Base-by-base conservation (phyloP, 2,888 invertebrate genomes). In the Halictus quadricinctus region DNA sequence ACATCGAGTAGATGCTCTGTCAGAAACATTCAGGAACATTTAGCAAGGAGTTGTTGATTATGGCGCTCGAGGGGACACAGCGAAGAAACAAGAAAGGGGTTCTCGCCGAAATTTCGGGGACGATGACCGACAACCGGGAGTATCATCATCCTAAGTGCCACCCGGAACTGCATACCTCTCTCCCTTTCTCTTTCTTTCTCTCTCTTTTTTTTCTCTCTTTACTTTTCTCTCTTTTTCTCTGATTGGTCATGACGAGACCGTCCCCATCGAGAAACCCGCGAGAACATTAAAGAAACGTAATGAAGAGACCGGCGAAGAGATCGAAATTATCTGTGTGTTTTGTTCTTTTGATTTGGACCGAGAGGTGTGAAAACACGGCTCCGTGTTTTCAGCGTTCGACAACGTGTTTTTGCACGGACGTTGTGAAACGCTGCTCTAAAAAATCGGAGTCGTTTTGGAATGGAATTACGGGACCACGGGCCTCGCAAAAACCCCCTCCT, bases 101-200 rank as follows among this genome's bases (percentile, higher is more conserved):
- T n/a, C 60, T 7, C 41, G 85, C 81, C 88, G 89, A 89, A 91
- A 88, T 81, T 91, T 87, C 91, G 91, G 85, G 87, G 79, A 64
- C 15, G 41, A 48, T 80, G n/a, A 73, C 72, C 81, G 89, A 88
- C 87, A 93, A 93, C 92, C 92, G 92, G 90, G 89, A 90, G 90
- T 91, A 90, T 93, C 93, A 90, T 91, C 93, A 93, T 94, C 93
- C 94, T 93, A 94, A 94, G 94, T 94, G 94, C 93, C 93, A 94
- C 93, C 92, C 93, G 91, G 94, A 93, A 90, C 94, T 94, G 94
- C 94, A 94, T 94, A 94, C 94, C 94, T 94, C 94, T 94, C 91
- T 91, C 92, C 88, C 92, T 91, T 92, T 91, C 91, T 91, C 89
- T 91, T 87, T 86, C 82, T 87, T 81, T 88, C 83, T 90, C 72